Evolutionary conservation across 2,888 invertebrate genomes (phyloP), one percentile per base, ranked within the genome.

Genomic region (Urechis unicinctus): DNA sequence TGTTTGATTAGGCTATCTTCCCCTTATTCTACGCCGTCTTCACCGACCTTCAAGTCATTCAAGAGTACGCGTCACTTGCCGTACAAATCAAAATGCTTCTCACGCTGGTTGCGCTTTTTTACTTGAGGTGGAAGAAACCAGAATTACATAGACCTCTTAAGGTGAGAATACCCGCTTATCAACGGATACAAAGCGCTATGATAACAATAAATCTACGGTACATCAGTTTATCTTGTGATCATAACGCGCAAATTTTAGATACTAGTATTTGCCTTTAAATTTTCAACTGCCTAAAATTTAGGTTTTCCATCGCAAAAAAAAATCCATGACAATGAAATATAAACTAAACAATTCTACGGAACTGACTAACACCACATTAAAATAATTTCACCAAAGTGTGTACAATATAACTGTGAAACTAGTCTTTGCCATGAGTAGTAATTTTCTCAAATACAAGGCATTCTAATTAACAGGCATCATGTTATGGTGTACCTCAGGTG

Each of bases 51-150:
- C 52, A 59, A n/a, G 41, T 26, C 24, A 29, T 61, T 13, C 56
- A 56, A 28, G 53, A 56, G 41, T 61, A 61, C 29, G 49, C 61
- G 1, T 61, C 61, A 13, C 53, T 61, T 21, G 49, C 55, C 1
- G 61, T 59, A 17, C 59, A 59, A 48, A 31, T 61, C 26, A 61
- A 61, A 53, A 57, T 57, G 42, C 2, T 61, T 25, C 51, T 56
- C 2, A 31, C 52, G 9, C 45, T 61, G 21, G 31, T 51, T 4
- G 61, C 59, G 6, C 44, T 61, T 17, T 56, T 61, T 41, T 61
- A 61, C 52, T 36, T 55, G 30, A 42, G 61, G 17, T 61, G 57
- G 56, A 59, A 54, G 31, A 31, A 45, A 9, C 61, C 61, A 2
- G 28, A 59, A 22, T 21, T 61, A 4, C 48, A 53, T 22, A 30